phyloP scores from a whole-genome alignment of 2,888 invertebrate species.

The Strigamia maritima region DNA sequence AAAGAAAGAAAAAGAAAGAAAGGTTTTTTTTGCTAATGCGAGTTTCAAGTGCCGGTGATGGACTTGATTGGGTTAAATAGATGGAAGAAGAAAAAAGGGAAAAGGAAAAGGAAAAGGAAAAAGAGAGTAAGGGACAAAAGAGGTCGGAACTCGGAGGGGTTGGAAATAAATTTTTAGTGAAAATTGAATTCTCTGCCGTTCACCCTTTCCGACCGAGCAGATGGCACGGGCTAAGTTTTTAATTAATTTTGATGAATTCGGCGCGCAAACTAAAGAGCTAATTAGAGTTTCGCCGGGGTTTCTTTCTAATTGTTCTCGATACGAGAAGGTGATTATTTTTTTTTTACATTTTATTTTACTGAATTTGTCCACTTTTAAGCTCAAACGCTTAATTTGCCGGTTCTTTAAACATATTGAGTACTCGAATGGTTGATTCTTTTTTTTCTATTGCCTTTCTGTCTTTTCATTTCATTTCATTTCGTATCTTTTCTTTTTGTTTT shows the following conservation, averaged over 20 bases:
- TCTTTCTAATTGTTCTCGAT: neutral
- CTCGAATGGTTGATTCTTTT: neutral
- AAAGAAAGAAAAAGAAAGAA: no score
- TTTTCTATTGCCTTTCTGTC: neutral
- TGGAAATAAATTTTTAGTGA: no score
- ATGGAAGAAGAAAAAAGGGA: no score
- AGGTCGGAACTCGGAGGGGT: no score
- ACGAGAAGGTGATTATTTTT: neutral
- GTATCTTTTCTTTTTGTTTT: neutral
- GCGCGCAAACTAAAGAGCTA: slow-evolving; percentile 14
- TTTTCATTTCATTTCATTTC: neutral
- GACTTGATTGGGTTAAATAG: slow-evolving; percentile 9
- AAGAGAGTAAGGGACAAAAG: no score
- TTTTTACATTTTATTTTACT: neutral
- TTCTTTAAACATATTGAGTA: no score
- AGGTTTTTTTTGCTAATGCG: no score
- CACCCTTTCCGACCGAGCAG: neutral
- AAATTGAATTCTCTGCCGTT: neutral
- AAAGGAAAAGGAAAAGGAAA: no score
- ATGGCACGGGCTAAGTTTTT: slow-evolving; percentile 19
- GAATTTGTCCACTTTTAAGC: neutral
- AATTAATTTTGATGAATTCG: slow-evolving; percentile 28
- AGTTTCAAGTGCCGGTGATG: neutral
- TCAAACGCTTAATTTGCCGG: no score
- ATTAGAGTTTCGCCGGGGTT: neutral